Conservation (phyloP, 1,140 invertebrate species). For the Drosophila ironensis region DNA sequence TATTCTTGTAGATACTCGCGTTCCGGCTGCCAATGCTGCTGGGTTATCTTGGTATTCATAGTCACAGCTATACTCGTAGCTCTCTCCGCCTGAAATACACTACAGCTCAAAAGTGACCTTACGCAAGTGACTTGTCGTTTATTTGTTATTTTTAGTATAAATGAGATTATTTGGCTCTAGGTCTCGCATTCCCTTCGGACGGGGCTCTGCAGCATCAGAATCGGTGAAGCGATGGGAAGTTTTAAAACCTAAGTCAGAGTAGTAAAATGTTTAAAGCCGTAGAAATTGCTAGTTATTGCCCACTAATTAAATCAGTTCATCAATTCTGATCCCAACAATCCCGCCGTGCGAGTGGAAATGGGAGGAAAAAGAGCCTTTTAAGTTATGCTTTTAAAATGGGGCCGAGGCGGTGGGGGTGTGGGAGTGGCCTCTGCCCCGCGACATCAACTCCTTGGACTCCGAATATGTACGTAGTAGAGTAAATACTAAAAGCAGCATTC, state of each 20-base stretch:
- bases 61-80: conserved; percentile 2
- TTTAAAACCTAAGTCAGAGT: conserved; percentile 1
- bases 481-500: conserved; percentile 39
- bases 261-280: conserved; percentile 21
- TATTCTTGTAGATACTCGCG: conserved; percentile 42
- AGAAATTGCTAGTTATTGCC: conserved; percentile 8
- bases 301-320: conserved; percentile 10
- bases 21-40: not conserved
- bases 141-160: conserved; percentile 41
- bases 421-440: not conserved
- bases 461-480: conserved; percentile 39
- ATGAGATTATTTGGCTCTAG: conserved; percentile 62
- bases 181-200: not conserved
- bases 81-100: conserved; percentile 52
- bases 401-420: conserved; percentile 1
- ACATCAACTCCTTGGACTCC: conserved; percentile 28
- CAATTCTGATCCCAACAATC: not conserved
- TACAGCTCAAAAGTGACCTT: conserved; percentile 28
- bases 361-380: conserved; percentile 4
- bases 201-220: not conserved
- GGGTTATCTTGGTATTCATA: conserved; percentile 4
- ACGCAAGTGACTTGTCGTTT: conserved; percentile 58
- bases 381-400: conserved; percentile 6
- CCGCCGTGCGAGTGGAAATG: conserved; percentile 1
- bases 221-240: conserved; percentile 6